Percentiles rank a stretch among this genome's conserved stretches.
These are phyloP conservation scores for Enteromius anoplus DNA, from an alignment of 2,797 vertebrate genomes.

Conservation along the genomic window DNA sequence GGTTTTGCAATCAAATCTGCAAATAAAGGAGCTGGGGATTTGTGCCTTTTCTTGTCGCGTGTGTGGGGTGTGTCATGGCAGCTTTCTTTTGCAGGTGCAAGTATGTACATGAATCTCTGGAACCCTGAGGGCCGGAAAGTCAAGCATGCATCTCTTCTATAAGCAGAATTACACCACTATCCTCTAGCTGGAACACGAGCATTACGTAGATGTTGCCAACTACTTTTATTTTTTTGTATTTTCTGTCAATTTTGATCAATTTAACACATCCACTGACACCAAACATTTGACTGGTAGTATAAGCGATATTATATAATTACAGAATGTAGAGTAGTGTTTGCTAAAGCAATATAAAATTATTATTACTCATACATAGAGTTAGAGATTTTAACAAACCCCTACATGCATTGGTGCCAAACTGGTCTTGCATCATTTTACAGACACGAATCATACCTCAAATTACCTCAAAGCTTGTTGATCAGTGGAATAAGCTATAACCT, in stretches of 20 bases:
- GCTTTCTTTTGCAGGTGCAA: slow-evolving; percentile 38
- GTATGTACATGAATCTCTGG: slow-evolving; percentile 53
- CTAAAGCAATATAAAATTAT: not conserved
- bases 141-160: slow-evolving; percentile 48
- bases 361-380: not conserved
- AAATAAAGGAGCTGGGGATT: slow-evolving; percentile 46
- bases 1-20: not conserved
- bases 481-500: not conserved
- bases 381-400: not conserved
- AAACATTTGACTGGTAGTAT: too few relatives aligned
- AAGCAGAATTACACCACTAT: slow-evolving; percentile 31
- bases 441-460: not conserved
- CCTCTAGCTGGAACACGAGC: not conserved
- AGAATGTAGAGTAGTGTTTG: not conserved
- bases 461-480: not conserved
- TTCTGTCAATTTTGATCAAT: too few relatives aligned
- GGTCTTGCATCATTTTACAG: not conserved
- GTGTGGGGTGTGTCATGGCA: slow-evolving; percentile 16
- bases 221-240: too few relatives aligned
- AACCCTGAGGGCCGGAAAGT: slow-evolving; percentile 61
- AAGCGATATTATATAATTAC: too few relatives aligned
- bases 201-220: not conserved
- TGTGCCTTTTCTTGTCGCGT: slow-evolving; percentile 33
- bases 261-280: too few relatives aligned
- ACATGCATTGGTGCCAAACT: not conserved